Conservation (phyloP, 1,140 invertebrate genomes). For the Bombus waltoni region DNA sequence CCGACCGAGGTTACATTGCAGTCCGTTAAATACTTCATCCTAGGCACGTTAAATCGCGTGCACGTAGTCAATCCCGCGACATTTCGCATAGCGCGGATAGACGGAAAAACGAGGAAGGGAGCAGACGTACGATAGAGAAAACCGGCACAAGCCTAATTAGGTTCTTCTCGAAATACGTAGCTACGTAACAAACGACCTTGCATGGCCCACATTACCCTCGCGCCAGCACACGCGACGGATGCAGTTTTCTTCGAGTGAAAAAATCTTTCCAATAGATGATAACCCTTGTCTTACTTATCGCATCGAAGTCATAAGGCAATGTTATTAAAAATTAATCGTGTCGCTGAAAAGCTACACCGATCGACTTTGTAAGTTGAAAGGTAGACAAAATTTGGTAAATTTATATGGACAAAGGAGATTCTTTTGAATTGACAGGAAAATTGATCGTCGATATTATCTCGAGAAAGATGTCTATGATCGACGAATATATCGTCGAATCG, state of each 20-base stretch:
- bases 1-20: constrained; percentile 31
- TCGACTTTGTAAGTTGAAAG: too few species aligned
- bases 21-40: constrained; percentile 28
- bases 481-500: too few species aligned
- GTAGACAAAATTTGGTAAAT: too few species aligned
- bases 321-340: too few species aligned
- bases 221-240: constrained; percentile 25
- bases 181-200: constrained; percentile 50
- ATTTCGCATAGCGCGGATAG: neutral
- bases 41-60: constrained; percentile 32
- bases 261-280: constrained; percentile 24
- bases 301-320: neutral
- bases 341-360: too few species aligned
- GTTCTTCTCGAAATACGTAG: constrained; percentile 47
- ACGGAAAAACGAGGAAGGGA: neutral
- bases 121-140: neutral
- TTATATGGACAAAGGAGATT: too few species aligned
- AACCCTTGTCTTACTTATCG: neutral
- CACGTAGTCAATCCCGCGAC: constrained; percentile 19
- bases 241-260: constrained; percentile 25
- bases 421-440: too few species aligned
- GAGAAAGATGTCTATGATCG: too few species aligned
- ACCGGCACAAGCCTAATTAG: constrained; percentile 44
- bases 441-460: too few species aligned
- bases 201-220: constrained; percentile 23